Percentiles rank a stretch among this genome's conserved stretches.
phyloP scores from a whole-genome alignment of 2,797 vertebrate species.

The Carapus acus region DNA sequence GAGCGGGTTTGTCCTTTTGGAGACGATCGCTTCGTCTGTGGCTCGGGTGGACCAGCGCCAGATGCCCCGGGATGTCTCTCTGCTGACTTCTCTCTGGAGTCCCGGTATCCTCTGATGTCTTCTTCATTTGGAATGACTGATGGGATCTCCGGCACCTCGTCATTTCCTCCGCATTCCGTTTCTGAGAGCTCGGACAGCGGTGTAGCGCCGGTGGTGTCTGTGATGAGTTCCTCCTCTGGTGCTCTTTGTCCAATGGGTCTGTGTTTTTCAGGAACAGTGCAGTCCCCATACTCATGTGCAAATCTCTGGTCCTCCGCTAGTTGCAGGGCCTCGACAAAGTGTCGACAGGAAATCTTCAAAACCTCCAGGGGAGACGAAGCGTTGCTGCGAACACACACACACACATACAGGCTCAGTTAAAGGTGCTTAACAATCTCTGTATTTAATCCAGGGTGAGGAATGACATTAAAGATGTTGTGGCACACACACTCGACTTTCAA shows the following conservation, averaged over 20 bases:
- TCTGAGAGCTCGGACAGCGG: slow-evolving; percentile 27
- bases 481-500: too few species aligned
- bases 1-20: too few species aligned
- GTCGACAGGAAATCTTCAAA: slow-evolving; percentile 57
- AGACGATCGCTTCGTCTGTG: neutral
- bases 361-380: slow-evolving; percentile 55
- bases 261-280: slow-evolving; percentile 40
- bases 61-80: slow-evolving; percentile 3
- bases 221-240: neutral
- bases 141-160: neutral
- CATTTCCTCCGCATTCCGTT: slow-evolving; percentile 33
- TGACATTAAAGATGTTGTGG: neutral
- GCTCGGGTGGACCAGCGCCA: neutral
- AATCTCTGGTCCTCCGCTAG: slow-evolving; percentile 78
- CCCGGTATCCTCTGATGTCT: slow-evolving; percentile 1
- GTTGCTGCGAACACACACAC: slow-evolving; percentile 46
- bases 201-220: neutral
- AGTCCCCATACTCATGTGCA: slow-evolving; percentile 74
- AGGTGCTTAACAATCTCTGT: neutral
- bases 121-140: neutral
- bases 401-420: slow-evolving; percentile 6
- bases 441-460: neutral
- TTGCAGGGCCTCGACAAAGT: slow-evolving; percentile 70
- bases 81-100: slow-evolving; percentile 7
- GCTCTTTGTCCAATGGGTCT: slow-evolving; percentile 19